Evolutionary conservation across 1,140 invertebrate genomes (phyloP).

Genomic region (Whitmania pigra): DNA sequence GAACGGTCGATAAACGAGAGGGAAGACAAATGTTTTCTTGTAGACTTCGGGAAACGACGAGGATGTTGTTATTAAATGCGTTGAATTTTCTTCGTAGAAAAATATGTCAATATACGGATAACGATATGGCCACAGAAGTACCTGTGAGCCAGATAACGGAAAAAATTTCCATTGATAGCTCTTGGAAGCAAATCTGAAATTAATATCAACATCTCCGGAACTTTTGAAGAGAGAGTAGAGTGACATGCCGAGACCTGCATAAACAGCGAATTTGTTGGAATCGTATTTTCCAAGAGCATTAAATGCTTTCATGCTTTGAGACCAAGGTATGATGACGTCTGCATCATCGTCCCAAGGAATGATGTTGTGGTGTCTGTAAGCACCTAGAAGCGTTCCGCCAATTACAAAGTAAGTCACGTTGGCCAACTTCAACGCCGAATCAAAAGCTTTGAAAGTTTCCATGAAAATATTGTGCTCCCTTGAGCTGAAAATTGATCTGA

Average conservation of each 20-base stretch:
- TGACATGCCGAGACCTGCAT: not conserved
- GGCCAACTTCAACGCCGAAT: constrained; percentile 14
- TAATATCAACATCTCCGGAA: not conserved
- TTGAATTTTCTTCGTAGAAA: constrained; percentile 17
- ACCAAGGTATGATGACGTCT: constrained; percentile 25
- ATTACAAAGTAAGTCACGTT: constrained; percentile 21
- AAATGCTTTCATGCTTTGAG: not conserved
- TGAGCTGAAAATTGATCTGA: no score
- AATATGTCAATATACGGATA: constrained; percentile 18
- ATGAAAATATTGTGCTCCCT: no score
- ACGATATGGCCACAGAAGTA: not conserved
- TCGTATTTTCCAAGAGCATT: not conserved
- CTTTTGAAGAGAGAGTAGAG: constrained; percentile 2
- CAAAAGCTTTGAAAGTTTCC: constrained; percentile 14
- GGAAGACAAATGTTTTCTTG: constrained; percentile 1
- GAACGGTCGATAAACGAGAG: not conserved
- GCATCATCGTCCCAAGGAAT: constrained; percentile 31
- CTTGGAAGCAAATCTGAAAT: not conserved
- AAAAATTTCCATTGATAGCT: constrained; percentile 3
- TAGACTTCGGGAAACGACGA: not conserved
- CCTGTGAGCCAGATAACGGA: not conserved
- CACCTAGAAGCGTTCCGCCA: constrained; percentile 27
- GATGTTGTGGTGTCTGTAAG: constrained; percentile 29
- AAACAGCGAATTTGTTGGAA: not conserved
- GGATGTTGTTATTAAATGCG: constrained; percentile 2